Percentiles rank a stretch among this genome's conserved stretches.
These are phyloP conservation scores for Eustalomyia histrio DNA, from an alignment of 2,888 invertebrate genomes.

Conservation along the genomic window DNA sequence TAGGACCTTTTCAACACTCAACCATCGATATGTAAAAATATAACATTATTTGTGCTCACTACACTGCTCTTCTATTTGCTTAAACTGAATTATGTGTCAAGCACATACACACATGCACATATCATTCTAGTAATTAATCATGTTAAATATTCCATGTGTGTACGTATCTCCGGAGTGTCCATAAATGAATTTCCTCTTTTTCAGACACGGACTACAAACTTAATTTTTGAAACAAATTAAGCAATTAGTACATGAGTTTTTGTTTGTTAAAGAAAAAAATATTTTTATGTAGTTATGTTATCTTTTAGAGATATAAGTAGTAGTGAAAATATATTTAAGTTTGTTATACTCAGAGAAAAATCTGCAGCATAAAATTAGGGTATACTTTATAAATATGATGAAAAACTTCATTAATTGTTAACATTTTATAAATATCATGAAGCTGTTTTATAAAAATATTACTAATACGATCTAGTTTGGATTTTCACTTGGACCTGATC, in stretches of 20 bases:
- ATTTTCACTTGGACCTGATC: no score
- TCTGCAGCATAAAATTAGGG: no score
- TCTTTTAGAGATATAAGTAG: neutral
- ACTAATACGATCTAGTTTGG: no score
- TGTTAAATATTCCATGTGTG: slow-evolving; percentile 15
- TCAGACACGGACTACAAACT: slow-evolving; percentile 18
- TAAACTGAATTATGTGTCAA: neutral
- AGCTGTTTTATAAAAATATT: no score
- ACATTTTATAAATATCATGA: no score
- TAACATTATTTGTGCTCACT: neutral
- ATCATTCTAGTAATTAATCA: slow-evolving; percentile 39
- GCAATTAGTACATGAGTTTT: slow-evolving; percentile 40
- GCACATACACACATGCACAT: neutral
- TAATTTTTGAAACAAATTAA: slow-evolving; percentile 51
- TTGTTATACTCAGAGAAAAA: no score
- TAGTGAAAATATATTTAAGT: neutral
- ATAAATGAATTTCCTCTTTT: neutral
- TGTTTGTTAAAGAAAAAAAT: slow-evolving; percentile 5
- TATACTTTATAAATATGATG: no score
- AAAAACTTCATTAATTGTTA: no score
- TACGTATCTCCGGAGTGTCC: slow-evolving; percentile 7
- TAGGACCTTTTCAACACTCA: no score
- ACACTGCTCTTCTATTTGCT: neutral
- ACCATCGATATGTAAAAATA: no score
- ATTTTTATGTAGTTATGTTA: neutral